Conservation (phyloP, 2,797 vertebrate genomes). For the Cetoscarus ocellatus region DNA sequence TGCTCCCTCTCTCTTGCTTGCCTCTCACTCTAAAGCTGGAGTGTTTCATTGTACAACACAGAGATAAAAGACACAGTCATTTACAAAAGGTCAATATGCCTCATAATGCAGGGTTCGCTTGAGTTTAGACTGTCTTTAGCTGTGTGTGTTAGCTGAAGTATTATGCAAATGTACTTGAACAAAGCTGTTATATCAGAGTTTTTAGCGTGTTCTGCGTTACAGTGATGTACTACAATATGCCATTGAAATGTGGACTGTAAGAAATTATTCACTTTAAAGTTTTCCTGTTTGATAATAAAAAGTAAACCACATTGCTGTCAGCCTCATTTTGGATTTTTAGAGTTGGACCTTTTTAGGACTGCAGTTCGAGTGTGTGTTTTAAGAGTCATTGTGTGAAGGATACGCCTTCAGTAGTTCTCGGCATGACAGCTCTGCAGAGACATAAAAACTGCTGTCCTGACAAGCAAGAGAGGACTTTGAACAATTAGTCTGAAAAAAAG, state of each 20-base stretch:
- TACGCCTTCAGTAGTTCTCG: not conserved
- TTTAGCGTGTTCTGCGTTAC: constrained; percentile 17
- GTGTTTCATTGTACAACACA: too few relatives aligned
- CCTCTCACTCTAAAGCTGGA: too few relatives aligned
- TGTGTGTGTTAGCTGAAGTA: constrained; percentile 34
- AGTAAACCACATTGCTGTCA: not conserved
- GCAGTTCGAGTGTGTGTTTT: not conserved
- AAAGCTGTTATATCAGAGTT: constrained; percentile 14
- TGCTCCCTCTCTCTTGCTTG: too few relatives aligned
- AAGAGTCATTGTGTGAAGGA: not conserved
- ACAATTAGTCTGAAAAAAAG: constrained; percentile 1
- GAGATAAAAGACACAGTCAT: too few relatives aligned
- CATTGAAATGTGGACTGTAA: constrained; percentile 38
- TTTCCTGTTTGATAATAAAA: constrained; percentile 70
- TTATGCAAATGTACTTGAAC: constrained; percentile 41
- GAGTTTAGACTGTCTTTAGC: constrained; percentile 1
- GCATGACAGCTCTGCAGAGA: not conserved
- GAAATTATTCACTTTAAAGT: constrained; percentile 12
- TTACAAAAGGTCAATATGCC: too few relatives aligned
- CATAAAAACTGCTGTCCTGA: constrained; percentile 17
- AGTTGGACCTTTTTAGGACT: not conserved
- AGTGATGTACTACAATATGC: constrained; percentile 36
- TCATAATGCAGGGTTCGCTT: not conserved
- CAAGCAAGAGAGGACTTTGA: constrained; percentile 43
- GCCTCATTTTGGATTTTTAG: not conserved